Evolutionary conservation across 2,797 vertebrate genomes (phyloP).

Genomic region (Peromyscus nudipes): DNA sequence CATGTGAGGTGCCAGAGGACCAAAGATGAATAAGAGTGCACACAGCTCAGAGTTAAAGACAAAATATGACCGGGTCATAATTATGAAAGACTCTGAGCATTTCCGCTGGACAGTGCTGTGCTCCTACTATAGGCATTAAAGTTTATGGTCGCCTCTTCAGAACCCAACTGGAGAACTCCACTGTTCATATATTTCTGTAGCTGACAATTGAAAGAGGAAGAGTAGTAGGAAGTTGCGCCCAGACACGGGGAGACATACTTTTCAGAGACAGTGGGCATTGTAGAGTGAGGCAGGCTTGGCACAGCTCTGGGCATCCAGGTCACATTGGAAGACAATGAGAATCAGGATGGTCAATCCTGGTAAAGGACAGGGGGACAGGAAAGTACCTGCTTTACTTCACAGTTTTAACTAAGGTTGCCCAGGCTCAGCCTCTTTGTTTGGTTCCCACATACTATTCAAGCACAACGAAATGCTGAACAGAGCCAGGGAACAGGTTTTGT

Average conservation of each 20-base stretch:
- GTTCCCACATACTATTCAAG: background rate
- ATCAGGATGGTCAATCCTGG: background rate
- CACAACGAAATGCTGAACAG: background rate
- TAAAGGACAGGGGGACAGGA: background rate
- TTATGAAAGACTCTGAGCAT: background rate
- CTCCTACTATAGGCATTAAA: background rate
- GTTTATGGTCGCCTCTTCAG: background rate
- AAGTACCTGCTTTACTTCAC: background rate
- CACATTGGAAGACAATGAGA: background rate
- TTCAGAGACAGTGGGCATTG: background rate
- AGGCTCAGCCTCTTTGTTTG: background rate
- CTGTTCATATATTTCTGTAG: background rate
- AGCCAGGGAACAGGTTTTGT: background rate
- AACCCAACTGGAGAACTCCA: background rate
- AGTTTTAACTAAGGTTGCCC: background rate
- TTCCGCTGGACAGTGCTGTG: background rate
- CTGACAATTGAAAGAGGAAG: background rate
- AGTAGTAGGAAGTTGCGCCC: background rate
- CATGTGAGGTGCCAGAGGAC: background rate
- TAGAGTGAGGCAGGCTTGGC: background rate
- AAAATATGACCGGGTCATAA: background rate
- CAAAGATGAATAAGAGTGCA: background rate
- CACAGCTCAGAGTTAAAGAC: background rate
- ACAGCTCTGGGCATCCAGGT: background rate
- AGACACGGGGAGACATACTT: background rate